Evolutionary conservation across 2,113 vertebrate genomes (phyloP), one percentile per base, ranked within the genome.

Genomic region (Pseudorhombus dupliciocellatus): DNA sequence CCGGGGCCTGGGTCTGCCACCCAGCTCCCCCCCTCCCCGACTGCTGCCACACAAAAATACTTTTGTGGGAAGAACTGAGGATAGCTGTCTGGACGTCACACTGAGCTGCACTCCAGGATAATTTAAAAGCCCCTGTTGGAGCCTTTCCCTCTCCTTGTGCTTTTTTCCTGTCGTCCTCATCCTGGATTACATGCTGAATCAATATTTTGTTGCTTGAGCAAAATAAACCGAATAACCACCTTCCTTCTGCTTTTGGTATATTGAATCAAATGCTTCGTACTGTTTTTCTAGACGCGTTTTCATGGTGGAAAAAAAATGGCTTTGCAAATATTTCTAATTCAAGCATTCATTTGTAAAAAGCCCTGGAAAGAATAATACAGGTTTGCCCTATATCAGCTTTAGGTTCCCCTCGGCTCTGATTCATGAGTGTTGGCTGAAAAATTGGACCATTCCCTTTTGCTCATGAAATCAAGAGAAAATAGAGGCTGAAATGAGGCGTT

Each of bases 61-160:
- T 91, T 91, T 90, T 93, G 91, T 93, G 92, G 92, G 92, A 93
- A 93, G 90, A 87, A 87, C 83, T 84, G 84, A 79, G 88, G 82
- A 89, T 82, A 87, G 87, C 91, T 92, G 92, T 94, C 92, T 93
- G 93, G 90, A 91, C 89, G 92, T 94, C 93, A 93, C 92, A 94
- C 90, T 87, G 90, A 86, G 85, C 89, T 94, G 92, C 92, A 92
- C 91, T 92, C 83, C 56, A 48, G 82, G 65, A 87, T 93, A 90
- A 94, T 94, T 94, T 93, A 94, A 92, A 93, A 92, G 88, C 81
- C 93, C 92, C 91, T 3, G 73, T 76, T 89, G 92, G 92, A 85
- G 84, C 79, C 64, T 83, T 90, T 88, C 80, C 84, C 59, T 75
- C 86, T 86, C 61, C 78, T 71, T 89, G 81, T 91, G 82, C 83